Evolutionary conservation across 2,797 vertebrate species (phyloP).

Genomic region (Propithecus perrieri): DNA sequence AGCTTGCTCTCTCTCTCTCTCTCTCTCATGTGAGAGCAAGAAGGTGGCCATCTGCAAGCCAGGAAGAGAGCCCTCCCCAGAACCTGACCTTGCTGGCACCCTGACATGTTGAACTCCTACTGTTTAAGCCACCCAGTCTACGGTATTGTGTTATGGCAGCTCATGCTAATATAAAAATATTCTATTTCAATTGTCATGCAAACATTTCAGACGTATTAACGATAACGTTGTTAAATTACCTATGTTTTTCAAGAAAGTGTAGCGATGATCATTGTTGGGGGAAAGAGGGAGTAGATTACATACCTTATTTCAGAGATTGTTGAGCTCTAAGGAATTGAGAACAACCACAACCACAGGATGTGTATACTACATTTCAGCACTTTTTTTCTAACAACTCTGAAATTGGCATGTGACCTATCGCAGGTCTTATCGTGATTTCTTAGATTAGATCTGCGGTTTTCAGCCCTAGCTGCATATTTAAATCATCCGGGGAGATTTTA

Average conservation of each 20-base stretch:
- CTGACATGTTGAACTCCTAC: no score
- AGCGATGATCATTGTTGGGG: background rate
- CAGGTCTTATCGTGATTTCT: background rate
- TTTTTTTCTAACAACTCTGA: background rate
- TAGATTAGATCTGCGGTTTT: conserved; percentile 27
- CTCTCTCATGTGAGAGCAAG: background rate
- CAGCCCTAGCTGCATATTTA: background rate
- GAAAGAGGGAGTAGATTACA: background rate
- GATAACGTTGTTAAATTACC: background rate
- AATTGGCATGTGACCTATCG: background rate
- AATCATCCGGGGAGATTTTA: background rate
- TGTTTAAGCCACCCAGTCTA: background rate
- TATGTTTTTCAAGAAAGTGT: background rate
- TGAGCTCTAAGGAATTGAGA: background rate
- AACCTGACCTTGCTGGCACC: no score
- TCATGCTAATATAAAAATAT: background rate
- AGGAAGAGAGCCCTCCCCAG: background rate
- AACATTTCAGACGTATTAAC: background rate
- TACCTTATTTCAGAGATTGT: background rate
- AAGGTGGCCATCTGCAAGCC: background rate
- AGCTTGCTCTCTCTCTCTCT: background rate
- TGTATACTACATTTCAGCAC: background rate
- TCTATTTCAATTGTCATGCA: background rate
- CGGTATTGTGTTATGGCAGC: background rate
- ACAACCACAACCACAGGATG: background rate